Conservation (phyloP, 2,888 invertebrate genomes). For the Phrixothrix hirtus region DNA sequence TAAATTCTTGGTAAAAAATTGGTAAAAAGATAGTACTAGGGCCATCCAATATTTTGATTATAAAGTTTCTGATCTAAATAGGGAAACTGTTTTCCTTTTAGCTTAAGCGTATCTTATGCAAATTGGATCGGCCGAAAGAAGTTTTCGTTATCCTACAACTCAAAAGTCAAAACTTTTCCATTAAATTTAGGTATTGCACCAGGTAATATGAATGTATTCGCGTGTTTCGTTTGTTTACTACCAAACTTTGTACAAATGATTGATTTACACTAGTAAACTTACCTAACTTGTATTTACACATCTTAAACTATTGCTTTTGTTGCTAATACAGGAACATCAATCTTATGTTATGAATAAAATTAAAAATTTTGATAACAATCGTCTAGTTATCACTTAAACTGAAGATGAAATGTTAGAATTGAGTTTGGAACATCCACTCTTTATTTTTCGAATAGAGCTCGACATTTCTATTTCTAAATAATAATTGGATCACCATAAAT, state of each 20-base stretch:
- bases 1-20: no score
- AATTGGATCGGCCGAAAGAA: slow-evolving; percentile 22
- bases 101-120: slow-evolving; percentile 27
- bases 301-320: neutral
- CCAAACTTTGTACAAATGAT: slow-evolving; percentile 18
- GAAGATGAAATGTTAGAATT: no score
- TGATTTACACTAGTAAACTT: slow-evolving; percentile 8
- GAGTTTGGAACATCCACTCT: no score
- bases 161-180: slow-evolving; percentile 30
- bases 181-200: slow-evolving; percentile 29
- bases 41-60: slow-evolving; percentile 25
- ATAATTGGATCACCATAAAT: no score
- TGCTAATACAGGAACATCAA: no score
- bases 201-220: slow-evolving; percentile 18
- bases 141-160: slow-evolving; percentile 22
- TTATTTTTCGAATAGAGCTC: no score
- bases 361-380: no score
- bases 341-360: no score
- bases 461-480: no score
- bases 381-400: no score
- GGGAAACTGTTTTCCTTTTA: slow-evolving; percentile 25
- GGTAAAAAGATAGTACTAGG: no score
- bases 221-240: slow-evolving; percentile 22
- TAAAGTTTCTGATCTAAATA: slow-evolving; percentile 24
- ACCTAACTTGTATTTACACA: neutral